phyloP scores from a whole-genome alignment of 2,797 vertebrate species.

The Pitangus sulphuratus region DNA sequence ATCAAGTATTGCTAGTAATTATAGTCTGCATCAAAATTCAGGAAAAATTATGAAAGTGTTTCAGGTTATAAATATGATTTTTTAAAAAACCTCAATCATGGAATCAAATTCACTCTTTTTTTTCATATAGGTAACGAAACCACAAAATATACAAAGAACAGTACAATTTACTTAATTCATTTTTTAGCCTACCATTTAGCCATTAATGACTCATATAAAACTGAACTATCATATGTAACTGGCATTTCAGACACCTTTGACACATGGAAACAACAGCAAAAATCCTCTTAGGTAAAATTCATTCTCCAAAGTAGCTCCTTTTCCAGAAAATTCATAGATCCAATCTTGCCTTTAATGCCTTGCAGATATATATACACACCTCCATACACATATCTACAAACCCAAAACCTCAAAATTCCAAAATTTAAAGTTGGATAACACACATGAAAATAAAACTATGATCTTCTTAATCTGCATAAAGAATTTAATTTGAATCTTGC shows the following conservation, averaged over 20 bases:
- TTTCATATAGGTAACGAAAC: background rate
- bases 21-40: background rate
- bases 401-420: background rate
- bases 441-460: background rate
- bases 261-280: background rate
- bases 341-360: background rate
- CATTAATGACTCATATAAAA: background rate
- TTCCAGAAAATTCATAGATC: background rate
- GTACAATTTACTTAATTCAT: background rate
- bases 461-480: background rate
- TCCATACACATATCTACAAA: rapidly evolving
- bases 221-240: background rate
- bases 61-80: background rate
- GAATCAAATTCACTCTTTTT: background rate
- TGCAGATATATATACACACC: background rate
- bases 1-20: background rate
- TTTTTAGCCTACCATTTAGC: background rate
- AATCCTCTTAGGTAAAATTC: background rate
- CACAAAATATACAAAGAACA: background rate
- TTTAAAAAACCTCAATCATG: rapidly evolving
- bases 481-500: background rate
- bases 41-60: background rate
- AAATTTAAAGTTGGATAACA: background rate
- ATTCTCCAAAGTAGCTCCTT: background rate
- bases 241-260: background rate